Percentiles rank a stretch among this genome's conserved stretches.
Evolutionary conservation across 1,140 invertebrate genomes (phyloP).

Genomic region (Habropoda laboriosa): DNA sequence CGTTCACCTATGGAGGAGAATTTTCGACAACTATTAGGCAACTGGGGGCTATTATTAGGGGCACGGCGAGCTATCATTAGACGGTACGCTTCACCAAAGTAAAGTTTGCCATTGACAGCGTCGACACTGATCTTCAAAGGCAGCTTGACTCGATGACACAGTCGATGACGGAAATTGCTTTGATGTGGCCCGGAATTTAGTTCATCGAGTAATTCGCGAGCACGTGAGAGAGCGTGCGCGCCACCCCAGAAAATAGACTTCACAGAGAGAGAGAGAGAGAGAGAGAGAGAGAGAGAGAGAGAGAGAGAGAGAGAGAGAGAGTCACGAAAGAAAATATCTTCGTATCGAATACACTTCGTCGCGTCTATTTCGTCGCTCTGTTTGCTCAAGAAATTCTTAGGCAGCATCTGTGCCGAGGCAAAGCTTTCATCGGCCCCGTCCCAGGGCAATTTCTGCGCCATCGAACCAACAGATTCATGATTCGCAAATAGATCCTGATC

Average conservation of each 20-base stretch:
- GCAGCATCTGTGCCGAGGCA: slow-evolving; percentile 39
- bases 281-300: not conserved
- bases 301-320: no score
- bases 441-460: slow-evolving; percentile 15
- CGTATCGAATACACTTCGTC: slow-evolving; percentile 15
- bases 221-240: no score
- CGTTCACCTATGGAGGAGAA: not conserved
- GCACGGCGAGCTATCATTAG: slow-evolving; percentile 27
- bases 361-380: slow-evolving; percentile 14
- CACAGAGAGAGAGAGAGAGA: not conserved
- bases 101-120: slow-evolving; percentile 46
- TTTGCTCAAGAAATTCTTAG: slow-evolving; percentile 41
- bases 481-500: slow-evolving; percentile 41
- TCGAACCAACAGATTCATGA: slow-evolving; percentile 36
- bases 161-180: slow-evolving; percentile 38
- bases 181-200: slow-evolving; percentile 23
- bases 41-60: slow-evolving; percentile 14
- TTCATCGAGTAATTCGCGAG: slow-evolving; percentile 2
- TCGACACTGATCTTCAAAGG: slow-evolving; percentile 48
- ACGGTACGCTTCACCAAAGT: slow-evolving; percentile 30
- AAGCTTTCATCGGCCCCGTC: slow-evolving; percentile 23
- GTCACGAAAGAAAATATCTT: not conserved
- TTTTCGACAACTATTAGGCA: slow-evolving; percentile 19
- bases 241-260: slow-evolving; percentile 22
- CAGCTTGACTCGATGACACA: slow-evolving; percentile 31